Evolutionary conservation across 2,888 invertebrate species (phyloP), one percentile per base, ranked within the genome.

Genomic region (Plutella xylostella): DNA sequence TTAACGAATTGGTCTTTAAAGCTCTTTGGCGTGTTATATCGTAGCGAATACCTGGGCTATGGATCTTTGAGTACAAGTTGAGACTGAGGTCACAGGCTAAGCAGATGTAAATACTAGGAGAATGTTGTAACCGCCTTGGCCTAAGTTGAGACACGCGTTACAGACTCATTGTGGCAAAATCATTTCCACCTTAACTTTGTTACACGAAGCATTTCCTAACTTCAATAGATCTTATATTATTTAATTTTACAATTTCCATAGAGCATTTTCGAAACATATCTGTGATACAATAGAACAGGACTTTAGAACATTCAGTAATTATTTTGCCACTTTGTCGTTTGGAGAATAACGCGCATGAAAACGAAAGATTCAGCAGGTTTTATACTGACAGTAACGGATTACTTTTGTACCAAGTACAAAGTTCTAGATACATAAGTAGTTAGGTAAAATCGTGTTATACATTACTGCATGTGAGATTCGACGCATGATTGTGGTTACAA

Each of bases 371-470:
- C 63, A 55, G 58, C 71, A 68, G 69, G 69, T 72, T 68, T 70
- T 61, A 69, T 68, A 67, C 70, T 72, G 72, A 70, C 71, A 69
- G 67, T 67, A 64, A 65, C 67, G 72, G 72, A 49, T 78, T 67
- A 64, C 68, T 69, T 79, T 78, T 84, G 85, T 85, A 85, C 84
- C 72, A 83, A 85, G 83, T 85, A 83, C 84, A 82, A 78, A 75
- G 80, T 79, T 79, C 73, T 84, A 84, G 76, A 72, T 60, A 69
- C 75, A 72, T 83, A 83, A 82, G 82, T 85, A 84, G 84, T 78
- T 85, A 85, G 83, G 79, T 77, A 72, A 79, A 68, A 65, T 37
- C 67, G 71, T 70, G 74, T 79, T 79, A 70, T 62, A 59, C 67
- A 68, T 62, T 61, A 60, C 65, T 68, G 74, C 71, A 71, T 76